phyloP scores from a whole-genome alignment of 1,140 invertebrate genomes.

The Leptonema lineaticorne region DNA sequence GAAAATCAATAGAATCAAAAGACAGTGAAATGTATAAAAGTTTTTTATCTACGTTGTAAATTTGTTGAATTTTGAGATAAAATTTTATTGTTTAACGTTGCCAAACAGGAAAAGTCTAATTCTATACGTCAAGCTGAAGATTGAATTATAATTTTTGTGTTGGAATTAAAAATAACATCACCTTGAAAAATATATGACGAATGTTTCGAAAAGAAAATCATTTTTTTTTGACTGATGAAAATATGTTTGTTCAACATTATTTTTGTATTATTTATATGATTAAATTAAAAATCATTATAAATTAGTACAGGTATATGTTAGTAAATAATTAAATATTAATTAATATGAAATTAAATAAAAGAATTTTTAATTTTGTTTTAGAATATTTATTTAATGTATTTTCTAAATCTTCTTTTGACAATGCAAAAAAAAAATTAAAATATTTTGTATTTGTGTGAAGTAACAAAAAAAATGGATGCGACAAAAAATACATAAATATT shows the following conservation, averaged over 20 bases:
- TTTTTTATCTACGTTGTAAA: too few species aligned
- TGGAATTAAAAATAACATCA: background rate
- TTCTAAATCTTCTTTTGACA: conserved; percentile 3
- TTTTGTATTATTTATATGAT: too few species aligned
- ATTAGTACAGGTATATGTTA: too few species aligned
- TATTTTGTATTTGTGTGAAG: conserved; percentile 7
- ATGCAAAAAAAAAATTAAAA: conserved; percentile 15
- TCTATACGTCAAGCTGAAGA: background rate
- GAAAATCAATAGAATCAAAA: too few species aligned
- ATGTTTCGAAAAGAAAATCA: background rate
- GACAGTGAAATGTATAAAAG: too few species aligned
- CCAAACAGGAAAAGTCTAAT: background rate
- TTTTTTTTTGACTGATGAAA: background rate
- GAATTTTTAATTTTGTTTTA: background rate
- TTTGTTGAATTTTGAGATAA: too few species aligned
- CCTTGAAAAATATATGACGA: background rate
- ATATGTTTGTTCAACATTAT: background rate
- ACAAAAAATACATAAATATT: conserved; percentile 8
- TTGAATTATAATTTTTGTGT: too few species aligned
- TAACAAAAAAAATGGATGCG: conserved; percentile 17
- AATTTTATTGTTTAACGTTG: too few species aligned
- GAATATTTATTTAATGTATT: conserved; percentile 16
- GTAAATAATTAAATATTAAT: too few species aligned
- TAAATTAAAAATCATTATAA: too few species aligned
- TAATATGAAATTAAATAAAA: background rate